phyloP scores from a whole-genome alignment of 2,113 vertebrate genomes.

The Callospermophilus lateralis region DNA sequence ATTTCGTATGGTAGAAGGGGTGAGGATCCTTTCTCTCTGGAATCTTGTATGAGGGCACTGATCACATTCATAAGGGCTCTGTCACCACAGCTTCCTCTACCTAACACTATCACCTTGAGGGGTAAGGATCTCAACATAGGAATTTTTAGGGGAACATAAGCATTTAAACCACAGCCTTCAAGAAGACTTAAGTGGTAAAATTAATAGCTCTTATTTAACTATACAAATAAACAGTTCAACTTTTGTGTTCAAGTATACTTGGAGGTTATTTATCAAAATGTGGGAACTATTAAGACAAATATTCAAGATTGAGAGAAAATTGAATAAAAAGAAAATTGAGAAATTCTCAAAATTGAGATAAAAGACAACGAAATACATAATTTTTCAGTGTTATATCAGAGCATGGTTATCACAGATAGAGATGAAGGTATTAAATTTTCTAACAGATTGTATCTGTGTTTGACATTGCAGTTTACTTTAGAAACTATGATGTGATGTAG shows the following conservation, averaged over 20 bases:
- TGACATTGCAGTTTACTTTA: not conserved
- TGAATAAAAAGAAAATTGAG: no score
- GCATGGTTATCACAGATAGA: not conserved
- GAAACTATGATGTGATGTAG: not conserved
- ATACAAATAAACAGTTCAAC: not conserved
- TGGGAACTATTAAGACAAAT: not conserved
- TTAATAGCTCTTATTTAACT: not conserved
- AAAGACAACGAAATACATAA: not conserved
- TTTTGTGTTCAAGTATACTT: not conserved
- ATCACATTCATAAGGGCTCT: no score
- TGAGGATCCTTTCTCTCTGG: not conserved
- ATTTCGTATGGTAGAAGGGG: not conserved
- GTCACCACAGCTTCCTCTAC: not conserved
- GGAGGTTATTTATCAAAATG: not conserved
- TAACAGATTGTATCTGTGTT: not conserved
- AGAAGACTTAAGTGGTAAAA: not conserved
- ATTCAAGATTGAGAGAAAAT: not conserved
- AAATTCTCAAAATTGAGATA: no score
- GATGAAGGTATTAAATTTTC: not conserved
- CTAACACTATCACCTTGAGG: not conserved
- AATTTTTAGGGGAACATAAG: not conserved
- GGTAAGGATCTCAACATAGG: not conserved
- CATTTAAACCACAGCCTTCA: not conserved
- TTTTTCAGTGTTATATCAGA: not conserved
- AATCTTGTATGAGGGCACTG: not conserved